These are phyloP conservation scores for Alaudala cheleensis DNA, from an alignment of 2,113 vertebrate genomes.

Conservation along the genomic window DNA sequence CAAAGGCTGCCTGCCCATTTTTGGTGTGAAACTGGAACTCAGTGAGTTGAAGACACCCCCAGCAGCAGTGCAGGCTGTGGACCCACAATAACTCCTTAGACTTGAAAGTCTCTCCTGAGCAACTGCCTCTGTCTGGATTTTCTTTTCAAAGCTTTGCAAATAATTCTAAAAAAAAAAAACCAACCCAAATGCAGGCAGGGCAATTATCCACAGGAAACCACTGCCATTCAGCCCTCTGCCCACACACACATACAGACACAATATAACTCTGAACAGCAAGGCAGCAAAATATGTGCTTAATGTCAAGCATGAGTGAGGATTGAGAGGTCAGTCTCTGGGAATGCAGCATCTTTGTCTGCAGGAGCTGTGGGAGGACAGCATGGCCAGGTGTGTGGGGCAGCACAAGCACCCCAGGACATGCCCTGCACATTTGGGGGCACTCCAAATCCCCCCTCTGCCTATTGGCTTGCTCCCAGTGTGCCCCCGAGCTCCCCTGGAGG, in stretches of 20 bases:
- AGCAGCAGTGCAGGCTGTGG: not conserved
- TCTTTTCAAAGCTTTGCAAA: not conserved
- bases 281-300: not conserved
- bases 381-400: not conserved
- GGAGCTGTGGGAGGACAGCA: not conserved
- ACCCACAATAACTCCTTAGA: not conserved
- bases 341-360: not conserved
- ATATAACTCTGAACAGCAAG: not conserved
- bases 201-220: not conserved
- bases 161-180: not conserved
- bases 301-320: rapidly evolving
- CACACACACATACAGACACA: not conserved
- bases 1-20: not conserved
- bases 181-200: not conserved
- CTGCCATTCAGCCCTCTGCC: not conserved
- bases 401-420: not conserved
- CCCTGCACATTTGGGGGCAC: not conserved
- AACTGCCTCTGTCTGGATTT: not conserved
- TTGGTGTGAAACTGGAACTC: not conserved
- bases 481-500: rapidly evolving
- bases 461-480: rapidly evolving
- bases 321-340: not conserved
- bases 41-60: not conserved
- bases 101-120: not conserved
- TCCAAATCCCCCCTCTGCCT: rapidly evolving